These are phyloP conservation scores for Pica pica DNA, from an alignment of 2,113 vertebrate species.

Conservation along the genomic window DNA sequence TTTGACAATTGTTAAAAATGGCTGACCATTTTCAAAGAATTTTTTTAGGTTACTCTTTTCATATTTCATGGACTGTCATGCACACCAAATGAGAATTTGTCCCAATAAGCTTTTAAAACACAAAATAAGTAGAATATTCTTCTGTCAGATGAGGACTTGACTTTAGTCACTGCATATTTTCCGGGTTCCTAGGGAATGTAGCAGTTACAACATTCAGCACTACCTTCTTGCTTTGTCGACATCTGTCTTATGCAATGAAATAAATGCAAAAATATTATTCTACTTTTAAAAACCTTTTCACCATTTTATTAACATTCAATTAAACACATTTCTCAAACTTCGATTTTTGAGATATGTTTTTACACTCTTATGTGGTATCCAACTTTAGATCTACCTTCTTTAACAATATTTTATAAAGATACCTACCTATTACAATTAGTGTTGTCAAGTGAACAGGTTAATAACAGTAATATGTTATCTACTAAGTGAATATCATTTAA, in stretches of 20 bases:
- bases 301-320: not conserved
- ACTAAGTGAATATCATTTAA: fast-evolving
- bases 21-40: not conserved
- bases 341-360: not conserved
- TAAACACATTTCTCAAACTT: not conserved
- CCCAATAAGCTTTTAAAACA: not conserved
- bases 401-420: not conserved
- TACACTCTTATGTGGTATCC: not conserved
- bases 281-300: not conserved
- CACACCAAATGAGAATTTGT: not conserved
- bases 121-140: not conserved
- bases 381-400: not conserved
- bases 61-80: not conserved
- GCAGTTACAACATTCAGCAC: not conserved
- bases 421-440: not conserved
- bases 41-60: not conserved
- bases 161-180: not conserved
- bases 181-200: not conserved
- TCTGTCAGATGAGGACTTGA: not conserved
- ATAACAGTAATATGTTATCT: not conserved
- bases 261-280: not conserved
- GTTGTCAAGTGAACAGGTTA: not conserved
- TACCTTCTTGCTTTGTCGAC: not conserved
- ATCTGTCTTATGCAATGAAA: not conserved
- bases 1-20: not conserved